phyloP scores from a whole-genome alignment of 2,113 vertebrate species.

The Calidris pygmaea region DNA sequence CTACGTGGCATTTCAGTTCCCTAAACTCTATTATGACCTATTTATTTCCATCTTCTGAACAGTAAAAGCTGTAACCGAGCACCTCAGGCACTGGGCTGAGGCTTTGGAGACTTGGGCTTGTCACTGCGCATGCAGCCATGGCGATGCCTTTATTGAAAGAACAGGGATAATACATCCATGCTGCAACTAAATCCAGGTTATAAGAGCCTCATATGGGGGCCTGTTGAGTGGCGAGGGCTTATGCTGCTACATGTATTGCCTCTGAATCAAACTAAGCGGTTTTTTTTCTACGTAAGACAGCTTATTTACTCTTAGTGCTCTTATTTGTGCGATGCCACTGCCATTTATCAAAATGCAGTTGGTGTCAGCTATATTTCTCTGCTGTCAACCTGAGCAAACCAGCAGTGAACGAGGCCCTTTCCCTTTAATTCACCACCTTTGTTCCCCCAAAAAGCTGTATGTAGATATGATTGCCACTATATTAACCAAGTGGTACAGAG shows the following conservation, averaged over 20 bases:
- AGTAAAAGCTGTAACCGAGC: background rate
- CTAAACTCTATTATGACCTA: background rate
- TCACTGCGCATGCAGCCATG: background rate
- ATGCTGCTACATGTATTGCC: background rate
- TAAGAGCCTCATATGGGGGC: background rate
- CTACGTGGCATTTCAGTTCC: background rate
- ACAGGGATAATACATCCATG: background rate
- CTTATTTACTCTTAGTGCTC: background rate
- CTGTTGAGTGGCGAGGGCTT: background rate
- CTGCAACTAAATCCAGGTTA: background rate
- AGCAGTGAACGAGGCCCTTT: background rate
- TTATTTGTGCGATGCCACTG: background rate
- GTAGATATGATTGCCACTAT: background rate
- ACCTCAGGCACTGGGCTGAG: background rate
- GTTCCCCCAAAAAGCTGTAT: background rate
- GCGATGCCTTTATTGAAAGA: background rate
- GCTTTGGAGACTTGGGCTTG: background rate
- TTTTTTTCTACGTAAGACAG: background rate
- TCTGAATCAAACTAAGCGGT: background rate
- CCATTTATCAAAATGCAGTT: background rate
- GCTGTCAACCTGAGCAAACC: background rate
- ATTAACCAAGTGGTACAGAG: background rate
- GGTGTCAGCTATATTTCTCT: background rate
- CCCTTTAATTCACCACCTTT: background rate
- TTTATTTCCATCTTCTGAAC: conserved; percentile 33